Evolutionary conservation across 1,140 invertebrate genomes (phyloP), one percentile per base, ranked within the genome.

Genomic region (Diploscapter pachys): DNA sequence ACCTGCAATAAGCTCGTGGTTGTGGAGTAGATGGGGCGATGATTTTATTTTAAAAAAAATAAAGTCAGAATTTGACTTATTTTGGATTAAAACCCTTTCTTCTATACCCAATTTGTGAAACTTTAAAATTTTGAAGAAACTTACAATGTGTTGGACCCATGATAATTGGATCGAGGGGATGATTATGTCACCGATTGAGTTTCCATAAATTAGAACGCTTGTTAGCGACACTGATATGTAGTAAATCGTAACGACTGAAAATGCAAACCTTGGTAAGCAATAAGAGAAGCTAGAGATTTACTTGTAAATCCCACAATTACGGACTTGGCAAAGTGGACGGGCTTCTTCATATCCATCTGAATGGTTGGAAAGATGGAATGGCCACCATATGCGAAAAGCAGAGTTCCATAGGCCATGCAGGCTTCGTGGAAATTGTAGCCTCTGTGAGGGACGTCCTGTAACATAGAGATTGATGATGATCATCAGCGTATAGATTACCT

Each of bases 281-380:
- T 13, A 6, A 61, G 53, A 71, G 9, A 53, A 50, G n/a, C 13
- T 73, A 9, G 52, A 55, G 67, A 77, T 68, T 79, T 31, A 79
- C 78, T 52, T 53, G 67, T 69, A 61, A 78, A 79, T 54, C 73
- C 59, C 8, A 62, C 56, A 68, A 79, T 63, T 4, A 79, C 50
- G 52, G 78, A 75, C 55, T 71, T 67, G 8, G 68, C 71, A 68
- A 87, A 87, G 48, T 86, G 74, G 4, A 66, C 64, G 9, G 83
- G 85, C 31, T 81, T 72, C 50, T 80, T 85, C 86, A 87, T 87
- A 74, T 87, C 87, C 13, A 82, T 78, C 73, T 87, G 86, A 66
- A 87, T 86, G 5, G 87, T 87, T 8, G 86, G 87, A 73, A 87
- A 87, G 48, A 81, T 83, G 8, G 85, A 81, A 68, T 86, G 85